Evolutionary conservation across 2,797 vertebrate species (phyloP).

Genomic region (Enteromius anoplus): DNA sequence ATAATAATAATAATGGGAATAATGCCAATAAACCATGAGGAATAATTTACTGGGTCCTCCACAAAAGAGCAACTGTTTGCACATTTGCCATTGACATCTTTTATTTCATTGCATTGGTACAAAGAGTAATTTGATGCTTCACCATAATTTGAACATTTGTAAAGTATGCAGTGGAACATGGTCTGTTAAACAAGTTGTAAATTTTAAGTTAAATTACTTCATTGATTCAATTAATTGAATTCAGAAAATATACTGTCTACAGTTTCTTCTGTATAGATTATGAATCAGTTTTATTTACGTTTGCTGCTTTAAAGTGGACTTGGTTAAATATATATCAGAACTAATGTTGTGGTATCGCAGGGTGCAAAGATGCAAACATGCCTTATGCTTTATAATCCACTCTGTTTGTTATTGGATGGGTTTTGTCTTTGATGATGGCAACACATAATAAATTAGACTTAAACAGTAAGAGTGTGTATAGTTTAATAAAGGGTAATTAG

Average conservation of each 20-base stretch:
- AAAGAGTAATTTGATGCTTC: conserved; percentile 15
- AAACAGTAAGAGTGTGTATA: background rate
- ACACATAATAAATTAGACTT: background rate
- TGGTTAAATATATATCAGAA: background rate
- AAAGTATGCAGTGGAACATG: background rate
- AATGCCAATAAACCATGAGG: conserved; percentile 87
- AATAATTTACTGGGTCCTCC: conserved; percentile 85
- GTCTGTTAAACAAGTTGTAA: background rate
- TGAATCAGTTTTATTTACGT: background rate
- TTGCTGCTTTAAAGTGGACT: background rate
- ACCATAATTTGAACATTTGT: background rate
- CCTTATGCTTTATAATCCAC: background rate
- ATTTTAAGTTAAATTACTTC: background rate
- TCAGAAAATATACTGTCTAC: background rate
- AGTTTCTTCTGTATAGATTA: background rate
- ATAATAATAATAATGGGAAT: conserved; percentile 82
- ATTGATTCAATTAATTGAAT: background rate
- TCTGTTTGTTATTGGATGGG: background rate
- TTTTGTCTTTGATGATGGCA: background rate
- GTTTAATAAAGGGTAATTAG: background rate
- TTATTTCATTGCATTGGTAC: conserved; percentile 76
- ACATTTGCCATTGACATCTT: conserved; percentile 85
- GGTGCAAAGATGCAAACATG: background rate
- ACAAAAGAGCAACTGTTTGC: conserved; percentile 88
- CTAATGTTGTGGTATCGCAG: background rate